A percentile compares a stretch with the other conserved stretches of the same genome.
Evolutionary conservation across 2,888 invertebrate genomes (phyloP).

Genomic region (Xiphydria camelus): DNA sequence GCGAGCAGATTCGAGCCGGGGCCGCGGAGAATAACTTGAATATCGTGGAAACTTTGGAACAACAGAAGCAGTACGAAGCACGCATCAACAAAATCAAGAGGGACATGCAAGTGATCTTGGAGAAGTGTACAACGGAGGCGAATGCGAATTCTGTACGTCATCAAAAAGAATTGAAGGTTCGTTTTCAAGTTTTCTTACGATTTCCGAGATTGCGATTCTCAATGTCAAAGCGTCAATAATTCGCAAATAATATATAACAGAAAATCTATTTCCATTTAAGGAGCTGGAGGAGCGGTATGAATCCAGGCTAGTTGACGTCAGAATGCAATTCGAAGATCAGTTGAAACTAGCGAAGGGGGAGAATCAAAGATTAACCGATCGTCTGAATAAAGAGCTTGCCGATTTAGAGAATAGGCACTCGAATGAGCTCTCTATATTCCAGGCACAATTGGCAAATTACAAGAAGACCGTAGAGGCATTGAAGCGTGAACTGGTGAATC

Average conservation of each 20-base stretch:
- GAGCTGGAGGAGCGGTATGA: constrained; percentile 37
- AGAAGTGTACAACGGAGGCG: constrained; percentile 43
- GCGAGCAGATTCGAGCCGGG: constrained; percentile 39
- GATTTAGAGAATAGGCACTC: constrained; percentile 45
- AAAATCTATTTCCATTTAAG: constrained; percentile 19
- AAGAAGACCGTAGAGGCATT: constrained; percentile 48
- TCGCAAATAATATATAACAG: not conserved
- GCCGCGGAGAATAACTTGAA: constrained; percentile 35
- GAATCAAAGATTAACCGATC: constrained; percentile 33
- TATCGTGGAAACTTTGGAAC: constrained; percentile 36
- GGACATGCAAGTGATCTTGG: constrained; percentile 46
- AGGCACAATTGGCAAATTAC: constrained; percentile 43
- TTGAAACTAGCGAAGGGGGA: constrained; percentile 38
- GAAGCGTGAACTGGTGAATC: constrained; percentile 44
- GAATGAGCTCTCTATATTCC: constrained; percentile 49
- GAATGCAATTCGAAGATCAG: constrained; percentile 40
- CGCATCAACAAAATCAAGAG: constrained; percentile 48
- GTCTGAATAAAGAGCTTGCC: constrained; percentile 40
- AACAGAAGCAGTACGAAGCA: constrained; percentile 45
- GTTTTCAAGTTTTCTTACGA: constrained; percentile 6
- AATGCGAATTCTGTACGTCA: constrained; percentile 36
- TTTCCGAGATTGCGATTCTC: too few relatives aligned
- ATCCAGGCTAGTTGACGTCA: constrained; percentile 33
- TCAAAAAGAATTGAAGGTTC: constrained; percentile 40
- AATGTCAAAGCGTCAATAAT: too few relatives aligned